Percentiles rank a stretch among this genome's conserved stretches.
phyloP scores from a whole-genome alignment of 92 coral and sea anemone genomes.

The Heteractis magnifica region DNA sequence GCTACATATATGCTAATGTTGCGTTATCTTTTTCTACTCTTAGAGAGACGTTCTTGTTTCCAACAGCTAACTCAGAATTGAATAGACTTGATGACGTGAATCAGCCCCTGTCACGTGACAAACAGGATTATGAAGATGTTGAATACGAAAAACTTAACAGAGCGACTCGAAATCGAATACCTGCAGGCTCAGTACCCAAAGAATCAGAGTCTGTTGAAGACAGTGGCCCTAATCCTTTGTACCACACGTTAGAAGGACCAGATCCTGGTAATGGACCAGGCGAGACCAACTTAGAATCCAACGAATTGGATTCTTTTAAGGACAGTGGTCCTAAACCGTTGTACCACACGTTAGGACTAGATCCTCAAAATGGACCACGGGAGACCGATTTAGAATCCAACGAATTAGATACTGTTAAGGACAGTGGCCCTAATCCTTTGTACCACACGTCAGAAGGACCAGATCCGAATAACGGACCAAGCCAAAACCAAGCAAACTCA shows the following conservation, averaged over 20 bases:
- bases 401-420: not conserved
- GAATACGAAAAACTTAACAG: not conserved
- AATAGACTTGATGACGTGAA: not conserved
- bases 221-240: slow-evolving; percentile 9
- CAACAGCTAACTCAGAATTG: slow-evolving; percentile 4
- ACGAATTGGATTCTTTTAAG: not conserved
- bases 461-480: not conserved
- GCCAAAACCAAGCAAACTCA: not conserved
- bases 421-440: slow-evolving; percentile 8
- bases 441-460: slow-evolving; percentile 4
- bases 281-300: not conserved
- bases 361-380: not conserved
- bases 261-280: too few species aligned
- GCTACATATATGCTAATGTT: not conserved
- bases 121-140: not conserved
- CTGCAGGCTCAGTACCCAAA: not conserved
- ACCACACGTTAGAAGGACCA: not conserved
- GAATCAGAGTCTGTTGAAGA: not conserved
- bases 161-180: not conserved
- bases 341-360: slow-evolving; percentile 10
- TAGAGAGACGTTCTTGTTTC: not conserved
- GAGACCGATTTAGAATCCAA: not conserved
- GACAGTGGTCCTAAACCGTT: slow-evolving; percentile 11
- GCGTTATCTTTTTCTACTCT: not conserved
- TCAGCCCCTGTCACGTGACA: not conserved